Evolutionary conservation across 1,140 invertebrate species (phyloP).

Genomic region (Drosophila carrolli): DNA sequence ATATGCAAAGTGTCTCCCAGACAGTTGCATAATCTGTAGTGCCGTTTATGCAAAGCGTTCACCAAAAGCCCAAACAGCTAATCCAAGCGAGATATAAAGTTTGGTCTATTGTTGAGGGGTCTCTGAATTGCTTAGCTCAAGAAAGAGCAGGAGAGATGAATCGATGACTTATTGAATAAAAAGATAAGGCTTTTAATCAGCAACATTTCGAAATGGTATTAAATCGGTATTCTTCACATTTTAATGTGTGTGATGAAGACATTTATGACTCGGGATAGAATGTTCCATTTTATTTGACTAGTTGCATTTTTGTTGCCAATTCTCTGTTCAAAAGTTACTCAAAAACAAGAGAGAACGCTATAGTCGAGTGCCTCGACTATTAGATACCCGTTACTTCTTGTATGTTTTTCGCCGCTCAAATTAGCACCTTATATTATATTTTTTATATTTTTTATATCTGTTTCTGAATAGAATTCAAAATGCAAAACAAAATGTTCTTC

Average conservation of each 20-base stretch:
- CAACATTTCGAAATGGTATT: background rate
- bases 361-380: no score
- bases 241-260: background rate
- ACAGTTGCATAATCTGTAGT: constrained; percentile 82
- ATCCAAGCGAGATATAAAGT: constrained; percentile 29
- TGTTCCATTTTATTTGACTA: no score
- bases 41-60: constrained; percentile 75
- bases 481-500: no score
- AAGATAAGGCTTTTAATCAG: constrained; percentile 42
- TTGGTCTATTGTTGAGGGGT: constrained; percentile 54
- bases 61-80: constrained; percentile 22
- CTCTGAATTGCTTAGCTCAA: constrained; percentile 51
- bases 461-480: no score
- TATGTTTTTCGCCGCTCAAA: no score
- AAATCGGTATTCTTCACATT: background rate
- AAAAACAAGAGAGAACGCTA: no score
- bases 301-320: no score
- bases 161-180: constrained; percentile 76
- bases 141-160: constrained; percentile 46
- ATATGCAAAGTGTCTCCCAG: constrained; percentile 79
- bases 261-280: no score
- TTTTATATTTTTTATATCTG: no score
- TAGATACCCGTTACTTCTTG: no score
- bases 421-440: no score
- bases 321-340: no score